These are phyloP conservation scores for Drosophila repletoides DNA, from an alignment of 1,140 invertebrate genomes.

Conservation along the genomic window DNA sequence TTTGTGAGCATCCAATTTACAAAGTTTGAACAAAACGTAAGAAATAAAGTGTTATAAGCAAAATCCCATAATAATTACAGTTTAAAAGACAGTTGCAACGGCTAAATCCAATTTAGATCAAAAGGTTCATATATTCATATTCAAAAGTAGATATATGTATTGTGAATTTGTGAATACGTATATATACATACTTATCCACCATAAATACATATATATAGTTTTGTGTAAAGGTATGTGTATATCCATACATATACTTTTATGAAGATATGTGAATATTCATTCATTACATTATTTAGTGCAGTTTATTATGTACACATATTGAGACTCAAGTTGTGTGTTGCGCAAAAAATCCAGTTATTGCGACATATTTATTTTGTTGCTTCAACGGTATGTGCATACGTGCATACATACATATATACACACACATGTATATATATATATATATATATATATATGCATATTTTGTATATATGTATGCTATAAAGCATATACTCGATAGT, in stretches of 20 bases:
- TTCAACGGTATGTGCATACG: slow-evolving; percentile 3
- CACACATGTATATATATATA: background rate
- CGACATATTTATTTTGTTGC: slow-evolving; percentile 34
- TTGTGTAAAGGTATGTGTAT: too few relatives aligned
- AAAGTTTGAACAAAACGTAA: slow-evolving; percentile 43
- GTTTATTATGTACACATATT: background rate
- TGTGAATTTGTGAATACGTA: too few relatives aligned
- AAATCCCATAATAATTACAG: slow-evolving; percentile 11
- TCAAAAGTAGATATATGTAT: slow-evolving; percentile 5
- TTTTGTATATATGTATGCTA: background rate
- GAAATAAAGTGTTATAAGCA: slow-evolving; percentile 18
- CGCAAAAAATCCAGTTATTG: slow-evolving; percentile 41
- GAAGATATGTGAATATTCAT: background rate
- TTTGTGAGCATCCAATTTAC: slow-evolving; percentile 44
- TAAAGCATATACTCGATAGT: background rate
- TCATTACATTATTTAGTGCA: background rate
- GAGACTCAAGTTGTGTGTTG: slow-evolving; percentile 3
- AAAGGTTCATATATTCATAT: slow-evolving; percentile 10
- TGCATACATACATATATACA: background rate
- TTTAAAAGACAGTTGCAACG: background rate
- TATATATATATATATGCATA: background rate
- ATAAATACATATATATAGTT: background rate
- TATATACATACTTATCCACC: background rate
- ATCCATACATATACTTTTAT: background rate
- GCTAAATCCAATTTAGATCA: too few relatives aligned